These are phyloP conservation scores for Microvelia longipes DNA, from an alignment of 1,140 invertebrate species.

Conservation along the genomic window DNA sequence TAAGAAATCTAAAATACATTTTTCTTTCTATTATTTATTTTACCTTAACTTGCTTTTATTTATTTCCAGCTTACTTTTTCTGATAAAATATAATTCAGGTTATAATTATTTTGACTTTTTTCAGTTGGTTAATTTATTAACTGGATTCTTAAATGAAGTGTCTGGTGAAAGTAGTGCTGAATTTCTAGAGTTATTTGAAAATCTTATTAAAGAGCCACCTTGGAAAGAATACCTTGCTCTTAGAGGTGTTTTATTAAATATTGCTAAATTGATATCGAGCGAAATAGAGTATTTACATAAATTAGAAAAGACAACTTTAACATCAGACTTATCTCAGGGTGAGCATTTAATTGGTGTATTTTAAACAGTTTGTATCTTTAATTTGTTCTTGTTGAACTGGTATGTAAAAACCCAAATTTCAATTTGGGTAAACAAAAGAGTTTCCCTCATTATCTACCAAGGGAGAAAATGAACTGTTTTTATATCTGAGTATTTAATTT, in stretches of 20 bases:
- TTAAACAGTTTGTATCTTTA: slow-evolving; percentile 10
- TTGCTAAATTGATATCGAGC: slow-evolving; percentile 69
- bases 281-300: slow-evolving; percentile 76
- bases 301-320: slow-evolving; percentile 78
- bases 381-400: slow-evolving; percentile 8
- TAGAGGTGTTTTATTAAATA: slow-evolving; percentile 63
- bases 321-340: slow-evolving; percentile 84
- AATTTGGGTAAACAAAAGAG: no score
- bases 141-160: slow-evolving; percentile 72
- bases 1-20: no score
- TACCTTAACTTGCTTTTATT: no score
- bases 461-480: no score
- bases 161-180: slow-evolving; percentile 86
- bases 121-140: slow-evolving; percentile 68
- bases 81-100: no score
- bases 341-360: slow-evolving; percentile 16
- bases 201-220: slow-evolving; percentile 60
- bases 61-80: neutral
- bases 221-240: slow-evolving; percentile 89
- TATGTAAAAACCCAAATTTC: neutral
- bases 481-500: no score
- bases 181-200: slow-evolving; percentile 73
- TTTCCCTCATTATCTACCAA: no score
- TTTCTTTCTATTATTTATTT: no score
- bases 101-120: no score